Evolutionary conservation across 2,797 vertebrate genomes (phyloP).

Genomic region (Miichthys miiuy): DNA sequence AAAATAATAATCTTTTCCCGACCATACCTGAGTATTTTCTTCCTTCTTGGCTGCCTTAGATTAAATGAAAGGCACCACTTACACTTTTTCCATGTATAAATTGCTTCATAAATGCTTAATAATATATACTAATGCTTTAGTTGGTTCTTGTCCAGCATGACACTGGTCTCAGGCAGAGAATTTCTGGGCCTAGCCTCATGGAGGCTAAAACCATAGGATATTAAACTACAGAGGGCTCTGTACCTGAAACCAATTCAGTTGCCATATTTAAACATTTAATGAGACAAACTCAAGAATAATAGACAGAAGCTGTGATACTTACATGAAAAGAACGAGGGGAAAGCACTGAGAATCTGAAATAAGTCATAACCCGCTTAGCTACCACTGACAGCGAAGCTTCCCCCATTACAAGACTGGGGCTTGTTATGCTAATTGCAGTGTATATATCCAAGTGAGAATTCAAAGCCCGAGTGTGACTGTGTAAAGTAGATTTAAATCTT

Average conservation of each 20-base stretch:
- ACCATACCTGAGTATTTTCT: neutral
- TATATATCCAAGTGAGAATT: conserved; percentile 49
- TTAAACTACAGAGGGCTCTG: conserved; percentile 9
- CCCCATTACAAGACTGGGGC: conserved; percentile 43
- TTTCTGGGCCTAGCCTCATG: too few species aligned
- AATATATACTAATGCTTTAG: neutral
- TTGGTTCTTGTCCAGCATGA: too few species aligned
- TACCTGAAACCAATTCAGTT: conserved; percentile 37
- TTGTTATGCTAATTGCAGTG: conserved; percentile 64
- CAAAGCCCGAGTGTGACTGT: conserved; percentile 28
- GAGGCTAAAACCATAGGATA: neutral
- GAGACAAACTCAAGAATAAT: conserved; percentile 30
- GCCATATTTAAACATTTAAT: conserved; percentile 49
- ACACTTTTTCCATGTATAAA: too few species aligned
- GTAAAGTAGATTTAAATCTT: conserved; percentile 52
- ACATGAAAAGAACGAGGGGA: conserved; percentile 39
- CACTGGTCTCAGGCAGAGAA: too few species aligned
- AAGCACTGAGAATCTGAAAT: conserved; percentile 34
- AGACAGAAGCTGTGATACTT: conserved; percentile 34
- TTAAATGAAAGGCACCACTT: too few species aligned
- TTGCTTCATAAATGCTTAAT: neutral
- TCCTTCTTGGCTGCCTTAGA: too few species aligned
- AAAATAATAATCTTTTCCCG: neutral
- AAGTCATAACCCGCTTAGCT: conserved; percentile 57
- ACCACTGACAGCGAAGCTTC: conserved; percentile 59